Percentiles rank a stretch among this genome's conserved stretches.
Evolutionary conservation across 2,888 invertebrate genomes (phyloP).

Genomic region (Eilema griseolum): DNA sequence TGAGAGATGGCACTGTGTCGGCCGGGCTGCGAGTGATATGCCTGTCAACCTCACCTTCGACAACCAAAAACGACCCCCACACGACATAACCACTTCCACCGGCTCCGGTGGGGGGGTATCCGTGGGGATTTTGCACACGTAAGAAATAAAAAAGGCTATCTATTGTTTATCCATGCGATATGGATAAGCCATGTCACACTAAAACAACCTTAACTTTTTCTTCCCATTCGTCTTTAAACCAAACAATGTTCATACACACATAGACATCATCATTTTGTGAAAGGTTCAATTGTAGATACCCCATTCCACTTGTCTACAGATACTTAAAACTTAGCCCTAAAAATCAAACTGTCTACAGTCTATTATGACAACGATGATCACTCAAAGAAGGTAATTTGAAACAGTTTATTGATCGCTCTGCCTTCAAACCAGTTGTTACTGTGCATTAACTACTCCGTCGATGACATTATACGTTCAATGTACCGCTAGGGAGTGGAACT

Average conservation of each 20-base stretch:
- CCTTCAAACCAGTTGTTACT: background rate
- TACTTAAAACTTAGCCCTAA: background rate
- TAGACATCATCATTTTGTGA: too few relatives aligned
- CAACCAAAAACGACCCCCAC: too few relatives aligned
- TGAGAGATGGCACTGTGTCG: too few relatives aligned
- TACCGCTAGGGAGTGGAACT: conserved; percentile 1
- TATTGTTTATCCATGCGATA: background rate
- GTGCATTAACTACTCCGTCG: background rate
- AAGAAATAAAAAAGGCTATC: too few relatives aligned
- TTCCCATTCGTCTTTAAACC: background rate
- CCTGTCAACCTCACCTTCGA: too few relatives aligned
- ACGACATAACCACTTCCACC: too few relatives aligned
- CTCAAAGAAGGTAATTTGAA: background rate
- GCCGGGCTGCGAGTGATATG: too few relatives aligned
- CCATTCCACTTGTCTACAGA: too few relatives aligned
- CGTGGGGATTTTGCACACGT: too few relatives aligned
- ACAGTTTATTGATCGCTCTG: background rate
- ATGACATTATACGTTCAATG: background rate
- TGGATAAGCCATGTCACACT: background rate
- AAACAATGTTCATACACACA: too few relatives aligned
- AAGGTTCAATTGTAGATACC: background rate
- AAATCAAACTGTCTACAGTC: background rate
- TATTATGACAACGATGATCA: background rate
- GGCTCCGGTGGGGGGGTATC: too few relatives aligned
- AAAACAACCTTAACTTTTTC: background rate